Evolutionary conservation across 2,113 vertebrate genomes (phyloP), one percentile per base, ranked within the genome.

Genomic region (Eurystomus gularis): DNA sequence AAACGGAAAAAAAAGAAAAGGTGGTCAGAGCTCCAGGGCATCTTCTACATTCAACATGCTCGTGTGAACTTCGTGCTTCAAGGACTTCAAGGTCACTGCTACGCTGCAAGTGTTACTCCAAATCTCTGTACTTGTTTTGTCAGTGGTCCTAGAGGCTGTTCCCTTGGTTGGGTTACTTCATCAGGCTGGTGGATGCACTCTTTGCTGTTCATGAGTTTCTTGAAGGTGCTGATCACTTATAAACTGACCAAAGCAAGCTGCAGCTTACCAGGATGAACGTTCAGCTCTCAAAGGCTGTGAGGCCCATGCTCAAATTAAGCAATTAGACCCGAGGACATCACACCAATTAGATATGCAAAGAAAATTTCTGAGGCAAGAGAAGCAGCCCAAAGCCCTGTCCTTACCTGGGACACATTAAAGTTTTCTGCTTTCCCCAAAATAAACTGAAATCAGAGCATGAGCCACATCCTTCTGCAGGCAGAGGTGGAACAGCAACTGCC

Each of bases 41-140:
- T 31, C 28, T 51, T 29, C 42, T 49, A 58, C 0, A 0, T 37
- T 35, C 54, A 64, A 17, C 13, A 16, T 0, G 13, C 16, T 57
- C 78, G 29, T 4, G 18, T 31, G 65, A 87, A 62, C 24, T 42
- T 71, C 73, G 17, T 6, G 19, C 17, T 29, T 62, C 17, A 68
- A 66, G 68, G 44, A 26, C 40, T 35, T 20, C 17, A 19, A 48
- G 65, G 60, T 61, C 61, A 21, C 39, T 40, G 35, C 2, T 13
- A 39, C 2, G 1, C 18, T 17, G 11, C 72, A 68, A 17, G 68
- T 9, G 17, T 13, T 57, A 4, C 14, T 19, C 70, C 19, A n/a
- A n/a, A 21, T 4, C 35, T 51, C 73, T 81, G 11, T 39, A 4
- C 31, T 46, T 37, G 23, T 26, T 92, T 29, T 51, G 35, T 23